Evolutionary conservation across 2,797 vertebrate species (phyloP).

Genomic region (Apogon hyalosoma): DNA sequence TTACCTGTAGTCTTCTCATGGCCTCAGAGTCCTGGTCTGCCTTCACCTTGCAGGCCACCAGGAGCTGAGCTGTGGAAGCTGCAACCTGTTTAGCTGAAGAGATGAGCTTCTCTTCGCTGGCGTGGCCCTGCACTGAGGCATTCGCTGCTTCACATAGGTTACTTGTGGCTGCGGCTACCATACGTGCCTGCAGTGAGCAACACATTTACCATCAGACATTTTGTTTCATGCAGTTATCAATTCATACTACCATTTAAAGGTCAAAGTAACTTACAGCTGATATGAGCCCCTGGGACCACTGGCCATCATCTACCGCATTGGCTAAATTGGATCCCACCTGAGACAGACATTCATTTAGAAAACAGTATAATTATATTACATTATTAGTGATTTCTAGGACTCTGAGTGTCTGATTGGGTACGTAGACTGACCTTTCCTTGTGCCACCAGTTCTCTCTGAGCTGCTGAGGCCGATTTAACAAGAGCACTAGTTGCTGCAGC

Average conservation of each 20-base stretch:
- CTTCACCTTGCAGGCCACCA: slow-evolving; percentile 98
- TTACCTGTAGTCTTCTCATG: slow-evolving; percentile 97
- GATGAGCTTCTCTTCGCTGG: slow-evolving; percentile 99
- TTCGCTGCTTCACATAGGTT: slow-evolving; percentile 97
- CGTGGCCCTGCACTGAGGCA: slow-evolving; percentile 97
- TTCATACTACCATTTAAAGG: not conserved
- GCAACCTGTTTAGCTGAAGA: slow-evolving; percentile 98
- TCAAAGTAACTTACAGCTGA: slow-evolving; percentile 89
- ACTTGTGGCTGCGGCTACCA: slow-evolving; percentile 98
- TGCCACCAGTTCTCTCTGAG: slow-evolving; percentile 97
- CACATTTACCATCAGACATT: not conserved
- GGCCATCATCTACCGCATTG: slow-evolving; percentile 97
- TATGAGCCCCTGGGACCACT: slow-evolving; percentile 99
- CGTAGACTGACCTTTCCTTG: slow-evolving; percentile 93
- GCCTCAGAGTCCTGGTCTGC: slow-evolving; percentile 97
- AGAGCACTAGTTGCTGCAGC: slow-evolving; percentile 97
- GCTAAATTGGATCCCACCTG: slow-evolving; percentile 96
- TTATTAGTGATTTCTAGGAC: not conserved
- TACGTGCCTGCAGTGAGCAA: slow-evolving; percentile 86
- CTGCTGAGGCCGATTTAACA: slow-evolving; percentile 98
- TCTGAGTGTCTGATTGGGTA: not conserved
- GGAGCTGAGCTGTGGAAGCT: slow-evolving; percentile 95
- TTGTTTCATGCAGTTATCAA: not conserved
- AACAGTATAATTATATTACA: not conserved
- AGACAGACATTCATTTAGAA: slow-evolving; percentile 9